A percentile compares a stretch with the other conserved stretches of the same genome.
Evolutionary conservation across 2,888 invertebrate species (phyloP).

Genomic region (Abscondita cerata): DNA sequence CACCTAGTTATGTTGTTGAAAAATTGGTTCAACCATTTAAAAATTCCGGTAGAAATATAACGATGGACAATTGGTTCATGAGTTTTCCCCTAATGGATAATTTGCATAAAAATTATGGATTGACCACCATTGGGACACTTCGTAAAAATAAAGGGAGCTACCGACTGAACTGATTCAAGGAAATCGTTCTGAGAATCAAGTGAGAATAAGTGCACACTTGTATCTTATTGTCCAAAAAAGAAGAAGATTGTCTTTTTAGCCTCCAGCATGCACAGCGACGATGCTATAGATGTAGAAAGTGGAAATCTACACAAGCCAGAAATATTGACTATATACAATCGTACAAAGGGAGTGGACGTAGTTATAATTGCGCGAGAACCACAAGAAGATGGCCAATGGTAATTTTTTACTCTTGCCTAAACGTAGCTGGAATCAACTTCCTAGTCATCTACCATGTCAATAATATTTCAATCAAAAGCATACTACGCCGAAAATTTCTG

Average conservation of each 20-base stretch:
- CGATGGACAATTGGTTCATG: constrained; percentile 32
- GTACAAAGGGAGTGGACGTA: constrained; percentile 6
- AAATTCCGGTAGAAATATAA: constrained; percentile 27
- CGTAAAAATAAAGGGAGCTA: constrained; percentile 27
- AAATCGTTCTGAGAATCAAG: constrained; percentile 16
- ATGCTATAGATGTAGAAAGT: constrained; percentile 6
- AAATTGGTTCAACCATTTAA: constrained; percentile 20
- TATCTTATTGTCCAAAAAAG: constrained; percentile 22
- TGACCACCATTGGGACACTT: constrained; percentile 28
- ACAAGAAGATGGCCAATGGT: constrained; percentile 27
- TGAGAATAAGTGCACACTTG: constrained; percentile 2
- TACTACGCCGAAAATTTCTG: constrained; percentile 15
- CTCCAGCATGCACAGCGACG: constrained; percentile 26
- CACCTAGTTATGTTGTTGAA: constrained; percentile 15
- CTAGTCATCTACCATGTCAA: constrained; percentile 5
- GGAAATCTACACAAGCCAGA: constrained; percentile 5
- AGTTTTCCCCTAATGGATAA: constrained; percentile 13
- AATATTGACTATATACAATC: constrained; percentile 3
- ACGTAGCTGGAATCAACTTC: constrained; percentile 19
- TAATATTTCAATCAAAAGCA: constrained; percentile 1
- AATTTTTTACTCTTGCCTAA: constrained; percentile 20
- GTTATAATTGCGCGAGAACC: constrained; percentile 4
- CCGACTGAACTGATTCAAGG: constrained; percentile 19
- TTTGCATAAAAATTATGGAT: constrained; percentile 20
- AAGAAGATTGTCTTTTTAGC: background rate